These are phyloP conservation scores for Acanthochromis polyacanthus DNA, from an alignment of 2,113 vertebrate species.

Conservation along the genomic window DNA sequence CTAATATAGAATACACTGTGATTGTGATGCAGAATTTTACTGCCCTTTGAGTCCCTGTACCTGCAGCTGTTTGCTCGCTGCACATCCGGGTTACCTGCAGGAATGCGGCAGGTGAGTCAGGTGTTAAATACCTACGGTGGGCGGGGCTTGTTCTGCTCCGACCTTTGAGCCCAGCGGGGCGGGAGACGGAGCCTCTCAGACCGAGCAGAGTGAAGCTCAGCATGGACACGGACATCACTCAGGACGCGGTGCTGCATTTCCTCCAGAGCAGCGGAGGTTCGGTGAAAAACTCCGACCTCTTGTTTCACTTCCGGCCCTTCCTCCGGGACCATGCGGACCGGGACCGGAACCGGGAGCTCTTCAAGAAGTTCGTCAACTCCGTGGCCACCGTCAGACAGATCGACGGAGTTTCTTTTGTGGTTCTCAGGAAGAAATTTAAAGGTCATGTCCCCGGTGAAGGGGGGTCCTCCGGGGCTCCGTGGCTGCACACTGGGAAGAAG, in stretches of 20 bases:
- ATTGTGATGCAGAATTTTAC: no score
- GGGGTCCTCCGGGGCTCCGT: neutral
- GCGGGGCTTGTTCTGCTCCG: conserved; percentile 55
- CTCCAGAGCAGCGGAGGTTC: conserved; percentile 86
- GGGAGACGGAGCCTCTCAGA: neutral
- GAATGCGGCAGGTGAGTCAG: conserved; percentile 58
- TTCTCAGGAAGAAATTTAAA: conserved; percentile 86
- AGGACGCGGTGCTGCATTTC: conserved; percentile 90
- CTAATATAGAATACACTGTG: no score
- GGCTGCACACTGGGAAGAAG: neutral
- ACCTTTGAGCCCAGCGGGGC: conserved; percentile 57
- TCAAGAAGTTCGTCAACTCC: conserved; percentile 93
- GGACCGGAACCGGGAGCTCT: conserved; percentile 88
- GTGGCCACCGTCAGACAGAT: conserved; percentile 90
- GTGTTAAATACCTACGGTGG: conserved; percentile 68
- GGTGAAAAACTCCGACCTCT: conserved; percentile 88
- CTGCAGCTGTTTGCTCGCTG: no score
- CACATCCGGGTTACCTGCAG: conserved; percentile 63
- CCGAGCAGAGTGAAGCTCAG: rapidly evolving
- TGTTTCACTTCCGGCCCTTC: conserved; percentile 88
- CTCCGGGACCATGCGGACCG: conserved; percentile 84
- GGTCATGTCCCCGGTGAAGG: conserved; percentile 62
- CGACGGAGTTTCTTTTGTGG: conserved; percentile 83
- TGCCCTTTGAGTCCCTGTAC: no score
- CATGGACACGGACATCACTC: conserved; percentile 91